Evolutionary conservation across 2,888 invertebrate species (phyloP).

Genomic region (Sthenelais limicola): DNA sequence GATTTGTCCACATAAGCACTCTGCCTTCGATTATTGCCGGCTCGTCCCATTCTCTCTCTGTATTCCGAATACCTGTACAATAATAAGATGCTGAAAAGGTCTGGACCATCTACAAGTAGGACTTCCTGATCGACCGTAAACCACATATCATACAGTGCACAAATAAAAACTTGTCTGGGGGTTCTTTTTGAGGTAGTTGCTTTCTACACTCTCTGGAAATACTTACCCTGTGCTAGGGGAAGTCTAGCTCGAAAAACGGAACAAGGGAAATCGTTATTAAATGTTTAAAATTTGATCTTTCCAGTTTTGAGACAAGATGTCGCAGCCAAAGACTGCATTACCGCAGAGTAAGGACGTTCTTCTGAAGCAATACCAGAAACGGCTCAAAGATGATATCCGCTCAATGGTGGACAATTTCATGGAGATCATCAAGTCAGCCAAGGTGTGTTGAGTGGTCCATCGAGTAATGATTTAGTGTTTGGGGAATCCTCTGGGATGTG

Average conservation of each 20-base stretch:
- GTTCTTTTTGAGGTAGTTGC: no score
- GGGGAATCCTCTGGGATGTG: no score
- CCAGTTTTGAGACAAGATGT: background rate
- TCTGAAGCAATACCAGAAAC: constrained; percentile 93
- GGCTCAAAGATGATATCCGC: constrained; percentile 95
- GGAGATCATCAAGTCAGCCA: constrained; percentile 77
- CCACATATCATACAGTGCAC: no score
- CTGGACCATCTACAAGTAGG: no score
- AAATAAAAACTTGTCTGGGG: no score
- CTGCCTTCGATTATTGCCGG: no score
- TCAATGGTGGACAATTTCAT: constrained; percentile 98
- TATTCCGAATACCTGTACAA: no score
- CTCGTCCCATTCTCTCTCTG: no score
- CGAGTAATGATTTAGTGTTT: no score
- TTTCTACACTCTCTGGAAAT: background rate
- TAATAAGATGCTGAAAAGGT: no score
- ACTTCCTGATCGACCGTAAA: no score
- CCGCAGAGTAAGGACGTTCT: constrained; percentile 95
- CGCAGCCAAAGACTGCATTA: constrained; percentile 37
- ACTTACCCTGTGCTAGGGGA: background rate
- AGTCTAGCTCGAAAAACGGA: background rate
- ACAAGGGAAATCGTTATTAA: background rate
- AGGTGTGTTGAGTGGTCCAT: constrained; percentile 59
- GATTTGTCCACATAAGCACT: no score
- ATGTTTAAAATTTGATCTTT: background rate